Conservation (phyloP, 53 echinoderm and acorn worm species). For the Temnopleurus reevesii region DNA sequence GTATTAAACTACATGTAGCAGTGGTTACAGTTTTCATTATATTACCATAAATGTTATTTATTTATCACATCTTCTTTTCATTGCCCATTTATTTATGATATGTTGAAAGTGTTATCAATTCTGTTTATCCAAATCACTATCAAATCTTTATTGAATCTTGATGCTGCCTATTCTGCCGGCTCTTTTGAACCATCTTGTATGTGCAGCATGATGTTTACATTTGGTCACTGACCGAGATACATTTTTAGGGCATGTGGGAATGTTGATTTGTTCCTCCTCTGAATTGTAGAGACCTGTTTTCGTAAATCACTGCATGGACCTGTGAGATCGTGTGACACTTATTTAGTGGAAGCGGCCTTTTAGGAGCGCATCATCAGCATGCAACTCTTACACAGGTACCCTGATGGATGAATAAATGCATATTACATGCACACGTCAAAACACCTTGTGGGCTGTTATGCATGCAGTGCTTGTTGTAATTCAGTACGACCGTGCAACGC, state of each 20-base stretch:
- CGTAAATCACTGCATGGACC: constrained; percentile 21
- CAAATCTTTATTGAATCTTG: too few species aligned
- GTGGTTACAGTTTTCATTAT: too few species aligned
- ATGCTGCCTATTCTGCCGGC: too few species aligned
- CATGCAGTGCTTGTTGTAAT: constrained; percentile 47
- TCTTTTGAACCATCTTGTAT: too few species aligned
- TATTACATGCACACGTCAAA: constrained; percentile 45
- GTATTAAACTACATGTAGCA: too few species aligned
- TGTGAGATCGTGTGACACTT: constrained; percentile 14
- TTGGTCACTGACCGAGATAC: constrained; percentile 1
- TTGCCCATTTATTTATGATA: too few species aligned
- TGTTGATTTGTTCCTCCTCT: background rate
- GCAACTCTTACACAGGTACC: constrained; percentile 41
- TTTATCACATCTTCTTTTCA: too few species aligned
- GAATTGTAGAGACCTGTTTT: background rate
- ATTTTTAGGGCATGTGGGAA: background rate
- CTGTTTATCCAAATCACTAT: too few species aligned
- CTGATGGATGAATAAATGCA: constrained; percentile 35
- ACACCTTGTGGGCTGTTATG: constrained; percentile 42
- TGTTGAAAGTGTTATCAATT: too few species aligned
- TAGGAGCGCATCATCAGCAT: constrained; percentile 6
- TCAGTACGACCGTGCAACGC: constrained; percentile 24
- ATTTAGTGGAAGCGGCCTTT: constrained; percentile 6
- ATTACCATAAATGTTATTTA: too few species aligned
- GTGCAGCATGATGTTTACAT: too few species aligned